Evolutionary conservation across 2,797 vertebrate genomes (phyloP).

Genomic region (Agapornis canus): DNA sequence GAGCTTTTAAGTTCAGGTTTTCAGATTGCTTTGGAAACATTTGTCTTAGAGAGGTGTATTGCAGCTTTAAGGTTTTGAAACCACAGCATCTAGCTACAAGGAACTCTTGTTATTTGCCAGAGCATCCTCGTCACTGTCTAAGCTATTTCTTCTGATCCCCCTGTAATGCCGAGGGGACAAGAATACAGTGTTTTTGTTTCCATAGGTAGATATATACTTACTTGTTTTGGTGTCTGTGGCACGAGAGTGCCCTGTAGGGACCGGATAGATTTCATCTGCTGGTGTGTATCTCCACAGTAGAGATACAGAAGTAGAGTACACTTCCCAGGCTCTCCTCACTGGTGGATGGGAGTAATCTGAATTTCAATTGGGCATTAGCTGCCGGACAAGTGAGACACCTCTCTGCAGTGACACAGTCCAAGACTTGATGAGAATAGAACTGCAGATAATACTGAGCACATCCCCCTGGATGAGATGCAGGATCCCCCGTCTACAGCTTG

Average conservation of each 20-base stretch:
- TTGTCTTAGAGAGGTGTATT: not conserved
- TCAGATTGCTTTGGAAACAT: not conserved
- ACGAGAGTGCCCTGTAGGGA: not conserved
- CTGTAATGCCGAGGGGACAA: not conserved
- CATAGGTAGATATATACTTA: not conserved
- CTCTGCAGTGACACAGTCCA: not conserved
- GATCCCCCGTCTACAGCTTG: not conserved
- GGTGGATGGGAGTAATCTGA: conserved; percentile 26
- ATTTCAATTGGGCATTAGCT: conserved; percentile 49
- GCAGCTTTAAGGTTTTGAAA: conserved; percentile 2
- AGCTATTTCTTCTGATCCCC: not conserved
- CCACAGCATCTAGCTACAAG: not conserved
- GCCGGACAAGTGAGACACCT: not conserved
- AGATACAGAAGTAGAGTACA: not conserved
- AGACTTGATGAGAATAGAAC: conserved; percentile 51
- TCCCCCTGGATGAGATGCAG: not conserved
- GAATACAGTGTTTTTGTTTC: not conserved
- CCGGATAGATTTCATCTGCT: not conserved
- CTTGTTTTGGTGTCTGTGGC: not conserved
- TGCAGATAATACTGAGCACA: not conserved
- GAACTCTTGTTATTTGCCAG: not conserved
- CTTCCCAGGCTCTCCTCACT: not conserved
- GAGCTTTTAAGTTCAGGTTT: not conserved
- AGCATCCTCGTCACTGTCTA: not conserved
- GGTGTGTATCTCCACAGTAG: not conserved